Evolutionary conservation across 2,888 invertebrate genomes (phyloP).

Genomic region (Xestoiulus laeticollis): DNA sequence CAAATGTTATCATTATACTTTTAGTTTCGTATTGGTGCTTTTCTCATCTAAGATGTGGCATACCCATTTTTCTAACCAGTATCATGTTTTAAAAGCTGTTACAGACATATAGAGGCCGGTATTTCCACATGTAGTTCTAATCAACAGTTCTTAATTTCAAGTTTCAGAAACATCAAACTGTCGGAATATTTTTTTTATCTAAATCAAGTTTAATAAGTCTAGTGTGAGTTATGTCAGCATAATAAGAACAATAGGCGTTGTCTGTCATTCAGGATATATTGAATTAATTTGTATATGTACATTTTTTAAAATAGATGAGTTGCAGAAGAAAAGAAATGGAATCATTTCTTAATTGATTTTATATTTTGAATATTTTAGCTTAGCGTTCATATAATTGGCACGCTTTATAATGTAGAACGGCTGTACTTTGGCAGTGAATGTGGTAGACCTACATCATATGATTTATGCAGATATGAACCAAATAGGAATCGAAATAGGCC

Average conservation of each 20-base stretch:
- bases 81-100: background rate
- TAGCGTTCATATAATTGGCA: too few species aligned
- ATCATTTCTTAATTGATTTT: too few species aligned
- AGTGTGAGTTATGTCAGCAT: background rate
- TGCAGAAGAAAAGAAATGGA: too few species aligned
- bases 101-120: background rate
- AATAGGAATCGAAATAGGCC: background rate
- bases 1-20: background rate
- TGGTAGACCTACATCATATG: background rate
- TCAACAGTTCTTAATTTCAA: background rate
- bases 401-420: too few species aligned
- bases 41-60: background rate
- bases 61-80: background rate
- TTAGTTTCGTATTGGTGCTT: background rate
- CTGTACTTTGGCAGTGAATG: too few species aligned
- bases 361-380: too few species aligned
- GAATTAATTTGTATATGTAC: background rate
- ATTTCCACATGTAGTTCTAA: background rate
- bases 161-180: background rate
- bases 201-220: slow-evolving; percentile 21
- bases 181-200: background rate
- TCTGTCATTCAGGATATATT: background rate
- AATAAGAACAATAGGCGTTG: background rate
- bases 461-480: background rate
- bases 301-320: background rate